A percentile compares a stretch with the other conserved stretches of the same genome.
Evolutionary conservation across 1,140 invertebrate genomes (phyloP).

Genomic region (Trachelipus rathkii): DNA sequence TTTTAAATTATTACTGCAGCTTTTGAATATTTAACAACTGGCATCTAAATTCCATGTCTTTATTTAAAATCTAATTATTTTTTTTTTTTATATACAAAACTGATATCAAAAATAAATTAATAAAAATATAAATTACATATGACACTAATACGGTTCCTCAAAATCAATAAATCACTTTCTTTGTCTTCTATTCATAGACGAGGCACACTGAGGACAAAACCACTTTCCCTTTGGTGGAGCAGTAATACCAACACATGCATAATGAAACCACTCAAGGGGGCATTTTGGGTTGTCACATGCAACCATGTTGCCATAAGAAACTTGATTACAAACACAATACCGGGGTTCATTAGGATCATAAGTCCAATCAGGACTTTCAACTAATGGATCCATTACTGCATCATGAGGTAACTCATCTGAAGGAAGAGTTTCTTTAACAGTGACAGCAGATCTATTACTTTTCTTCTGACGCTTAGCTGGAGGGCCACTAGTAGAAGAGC

Average conservation of each 20-base stretch:
- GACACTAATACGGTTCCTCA: no score
- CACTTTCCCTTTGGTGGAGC: slow-evolving; percentile 96
- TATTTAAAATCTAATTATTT: no score
- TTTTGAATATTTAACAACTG: no score
- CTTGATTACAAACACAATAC: slow-evolving; percentile 96
- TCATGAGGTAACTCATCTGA: slow-evolving; percentile 44
- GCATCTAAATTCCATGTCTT: no score
- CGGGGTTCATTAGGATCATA: slow-evolving; percentile 89
- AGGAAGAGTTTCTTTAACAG: slow-evolving; percentile 28
- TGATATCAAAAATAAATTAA: no score
- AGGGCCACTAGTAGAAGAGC: background rate
- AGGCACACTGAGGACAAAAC: slow-evolving; percentile 93
- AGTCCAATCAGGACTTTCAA: slow-evolving; percentile 67
- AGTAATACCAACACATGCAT: slow-evolving; percentile 91
- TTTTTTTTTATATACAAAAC: no score
- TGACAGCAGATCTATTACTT: slow-evolving; percentile 46
- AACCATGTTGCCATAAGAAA: slow-evolving; percentile 98
- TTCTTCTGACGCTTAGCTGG: slow-evolving; percentile 65
- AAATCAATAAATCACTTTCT: slow-evolving; percentile 29
- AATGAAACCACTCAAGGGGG: slow-evolving; percentile 98
- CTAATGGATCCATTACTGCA: slow-evolving; percentile 43
- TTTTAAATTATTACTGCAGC: no score
- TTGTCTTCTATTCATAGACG: slow-evolving; percentile 75
- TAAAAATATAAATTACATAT: no score
- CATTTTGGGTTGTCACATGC: slow-evolving; percentile 96